phyloP scores from a whole-genome alignment of 2,113 vertebrate species.

The Nesoenas mayeri region DNA sequence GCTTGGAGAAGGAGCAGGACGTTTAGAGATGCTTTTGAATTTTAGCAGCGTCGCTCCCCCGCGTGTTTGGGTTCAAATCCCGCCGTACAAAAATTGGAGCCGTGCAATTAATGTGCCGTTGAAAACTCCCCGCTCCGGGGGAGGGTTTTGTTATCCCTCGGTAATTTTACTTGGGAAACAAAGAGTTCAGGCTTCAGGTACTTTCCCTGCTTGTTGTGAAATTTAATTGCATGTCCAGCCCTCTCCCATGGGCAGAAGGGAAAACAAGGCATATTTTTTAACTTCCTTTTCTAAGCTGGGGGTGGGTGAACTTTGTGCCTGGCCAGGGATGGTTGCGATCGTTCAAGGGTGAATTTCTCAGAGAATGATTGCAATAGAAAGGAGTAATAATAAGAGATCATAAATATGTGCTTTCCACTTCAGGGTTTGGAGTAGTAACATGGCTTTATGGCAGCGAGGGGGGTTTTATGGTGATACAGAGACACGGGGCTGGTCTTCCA shows the following conservation, averaged over 20 bases:
- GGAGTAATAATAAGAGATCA: not conserved
- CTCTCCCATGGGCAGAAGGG: not conserved
- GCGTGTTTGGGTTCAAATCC: not conserved
- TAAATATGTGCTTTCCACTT: not conserved
- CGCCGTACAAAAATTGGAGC: fast-evolving
- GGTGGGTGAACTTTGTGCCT: not conserved
- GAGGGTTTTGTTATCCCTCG: not conserved
- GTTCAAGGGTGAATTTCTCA: not conserved
- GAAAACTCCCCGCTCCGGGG: not conserved
- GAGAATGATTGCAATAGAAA: not conserved
- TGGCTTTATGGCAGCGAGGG: fast-evolving
- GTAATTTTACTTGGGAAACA: not conserved
- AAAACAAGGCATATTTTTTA: not conserved
- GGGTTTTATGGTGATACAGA: fast-evolving
- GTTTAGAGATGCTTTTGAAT: not conserved
- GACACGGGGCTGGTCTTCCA: not conserved
- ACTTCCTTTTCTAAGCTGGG: not conserved
- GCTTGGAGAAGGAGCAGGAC: not conserved
- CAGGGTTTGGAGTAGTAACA: not conserved
- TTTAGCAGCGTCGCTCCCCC: fast-evolving
- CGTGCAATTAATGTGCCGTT: fast-evolving
- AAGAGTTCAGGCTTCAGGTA: not conserved
- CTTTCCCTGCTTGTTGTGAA: slow-evolving; percentile 23
- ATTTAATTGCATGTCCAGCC: not conserved
- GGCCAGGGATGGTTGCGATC: not conserved